phyloP scores from a whole-genome alignment of 2,888 invertebrate genomes.

The Luffia ferchaultella region DNA sequence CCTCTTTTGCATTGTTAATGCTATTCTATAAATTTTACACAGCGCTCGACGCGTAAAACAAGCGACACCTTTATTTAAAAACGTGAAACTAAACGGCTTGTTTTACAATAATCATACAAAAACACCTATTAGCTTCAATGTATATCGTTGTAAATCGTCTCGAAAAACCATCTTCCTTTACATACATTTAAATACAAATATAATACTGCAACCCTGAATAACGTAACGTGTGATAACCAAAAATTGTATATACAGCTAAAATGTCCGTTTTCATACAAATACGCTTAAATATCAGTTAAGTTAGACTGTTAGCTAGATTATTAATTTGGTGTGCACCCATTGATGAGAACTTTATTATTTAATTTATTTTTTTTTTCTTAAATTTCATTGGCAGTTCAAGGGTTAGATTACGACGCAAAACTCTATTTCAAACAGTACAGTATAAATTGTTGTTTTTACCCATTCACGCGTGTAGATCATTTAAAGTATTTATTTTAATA shows the following conservation, averaged over 20 bases:
- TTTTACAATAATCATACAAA: background rate
- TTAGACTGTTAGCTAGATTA: background rate
- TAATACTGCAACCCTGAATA: slow-evolving; percentile 42
- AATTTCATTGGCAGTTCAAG: background rate
- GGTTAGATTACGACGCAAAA: background rate
- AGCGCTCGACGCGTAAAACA: too few relatives aligned
- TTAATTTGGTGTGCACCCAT: too few relatives aligned
- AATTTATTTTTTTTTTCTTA: background rate
- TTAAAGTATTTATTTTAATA: too few relatives aligned
- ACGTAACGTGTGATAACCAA: slow-evolving; percentile 26
- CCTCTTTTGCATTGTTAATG: too few relatives aligned
- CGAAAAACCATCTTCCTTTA: slow-evolving; percentile 38
- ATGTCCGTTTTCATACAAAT: background rate
- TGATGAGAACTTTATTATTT: background rate
- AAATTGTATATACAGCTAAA: background rate
- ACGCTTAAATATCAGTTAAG: background rate
- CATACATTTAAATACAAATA: background rate
- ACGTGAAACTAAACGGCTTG: too few relatives aligned
- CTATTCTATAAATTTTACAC: too few relatives aligned
- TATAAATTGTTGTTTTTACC: too few relatives aligned
- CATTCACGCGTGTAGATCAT: too few relatives aligned
- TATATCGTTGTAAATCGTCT: slow-evolving; percentile 59
- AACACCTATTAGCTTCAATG: slow-evolving; percentile 31
- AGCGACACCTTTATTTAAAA: too few relatives aligned
- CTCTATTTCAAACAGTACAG: background rate